Evolutionary conservation across 1,140 invertebrate genomes (phyloP).

Genomic region (Scaptomyza montana): DNA sequence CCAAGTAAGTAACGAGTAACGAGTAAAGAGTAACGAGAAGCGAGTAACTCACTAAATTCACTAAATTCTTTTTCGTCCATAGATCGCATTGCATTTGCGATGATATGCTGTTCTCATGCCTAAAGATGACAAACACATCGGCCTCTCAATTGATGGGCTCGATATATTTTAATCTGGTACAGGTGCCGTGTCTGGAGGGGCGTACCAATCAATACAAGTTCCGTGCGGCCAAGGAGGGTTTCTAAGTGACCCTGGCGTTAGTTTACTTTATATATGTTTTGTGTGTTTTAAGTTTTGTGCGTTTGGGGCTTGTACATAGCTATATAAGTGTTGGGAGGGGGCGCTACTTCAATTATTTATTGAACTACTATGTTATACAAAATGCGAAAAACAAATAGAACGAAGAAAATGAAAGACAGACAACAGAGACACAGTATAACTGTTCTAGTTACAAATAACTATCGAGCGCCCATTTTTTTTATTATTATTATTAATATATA

Average conservation of each 20-base stretch:
- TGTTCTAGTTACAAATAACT: slow-evolving; percentile 9
- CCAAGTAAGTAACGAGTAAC: slow-evolving; percentile 87
- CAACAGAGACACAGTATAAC: background rate
- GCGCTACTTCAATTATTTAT: slow-evolving; percentile 56
- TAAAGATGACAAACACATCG: slow-evolving; percentile 88
- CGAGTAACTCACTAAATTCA: background rate
- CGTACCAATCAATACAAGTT: slow-evolving; percentile 73
- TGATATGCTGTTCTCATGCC: slow-evolving; percentile 90
- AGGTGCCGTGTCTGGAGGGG: slow-evolving; percentile 90
- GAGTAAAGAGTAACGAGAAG: too few species aligned
- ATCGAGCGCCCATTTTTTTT: slow-evolving; percentile 33
- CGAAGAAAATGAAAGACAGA: background rate
- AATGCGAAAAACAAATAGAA: background rate
- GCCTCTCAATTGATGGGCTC: slow-evolving; percentile 92
- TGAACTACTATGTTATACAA: slow-evolving; percentile 31
- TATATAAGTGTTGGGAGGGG: slow-evolving; percentile 11
- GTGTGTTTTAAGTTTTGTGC: background rate
- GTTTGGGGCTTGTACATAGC: slow-evolving; percentile 37
- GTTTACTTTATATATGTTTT: background rate
- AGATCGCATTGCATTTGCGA: slow-evolving; percentile 94
- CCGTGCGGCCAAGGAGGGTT: slow-evolving; percentile 77
- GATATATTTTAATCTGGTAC: slow-evolving; percentile 94
- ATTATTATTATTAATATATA: slow-evolving; percentile 14
- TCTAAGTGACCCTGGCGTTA: slow-evolving; percentile 38
- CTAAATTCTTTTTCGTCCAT: slow-evolving; percentile 23